Evolutionary conservation across 2,888 invertebrate genomes (phyloP).

Genomic region (Phymatocera aterrima): DNA sequence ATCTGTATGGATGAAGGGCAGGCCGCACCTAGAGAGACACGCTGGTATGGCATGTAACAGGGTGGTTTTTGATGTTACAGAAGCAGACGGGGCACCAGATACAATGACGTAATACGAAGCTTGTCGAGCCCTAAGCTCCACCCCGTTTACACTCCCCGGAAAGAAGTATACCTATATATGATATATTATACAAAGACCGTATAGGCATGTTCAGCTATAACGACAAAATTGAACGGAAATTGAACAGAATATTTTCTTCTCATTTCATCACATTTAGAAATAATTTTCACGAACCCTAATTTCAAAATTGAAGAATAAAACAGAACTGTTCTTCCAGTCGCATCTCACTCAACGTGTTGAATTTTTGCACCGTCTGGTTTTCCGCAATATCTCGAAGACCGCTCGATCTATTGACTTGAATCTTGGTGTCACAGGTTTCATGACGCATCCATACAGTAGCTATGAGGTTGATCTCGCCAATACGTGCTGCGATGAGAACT

Average conservation of each 20-base stretch:
- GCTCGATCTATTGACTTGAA: neutral
- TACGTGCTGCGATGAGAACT: too few relatives aligned
- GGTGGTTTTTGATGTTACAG: constrained; percentile 52
- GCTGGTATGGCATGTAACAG: constrained; percentile 54
- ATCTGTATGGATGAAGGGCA: constrained; percentile 48
- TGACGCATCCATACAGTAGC: neutral
- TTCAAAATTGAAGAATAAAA: too few relatives aligned
- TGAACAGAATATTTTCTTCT: too few relatives aligned
- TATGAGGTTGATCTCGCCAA: neutral
- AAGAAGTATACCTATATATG: neutral
- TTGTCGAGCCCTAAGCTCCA: constrained; percentile 58
- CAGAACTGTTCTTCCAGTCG: too few relatives aligned
- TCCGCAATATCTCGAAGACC: neutral
- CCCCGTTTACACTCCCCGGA: constrained; percentile 41
- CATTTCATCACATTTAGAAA: too few relatives aligned
- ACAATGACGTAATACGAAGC: constrained; percentile 69
- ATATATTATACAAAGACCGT: neutral
- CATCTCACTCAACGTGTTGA: neutral
- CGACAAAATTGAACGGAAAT: too few relatives aligned
- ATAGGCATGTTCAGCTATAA: neutral
- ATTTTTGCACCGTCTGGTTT: neutral
- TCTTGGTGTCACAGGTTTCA: neutral
- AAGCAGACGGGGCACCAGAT: constrained; percentile 53
- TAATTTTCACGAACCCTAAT: too few relatives aligned
- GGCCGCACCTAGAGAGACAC: constrained; percentile 21